Conservation (phyloP, 2,797 vertebrate species). For the Semotilus atromaculatus region DNA sequence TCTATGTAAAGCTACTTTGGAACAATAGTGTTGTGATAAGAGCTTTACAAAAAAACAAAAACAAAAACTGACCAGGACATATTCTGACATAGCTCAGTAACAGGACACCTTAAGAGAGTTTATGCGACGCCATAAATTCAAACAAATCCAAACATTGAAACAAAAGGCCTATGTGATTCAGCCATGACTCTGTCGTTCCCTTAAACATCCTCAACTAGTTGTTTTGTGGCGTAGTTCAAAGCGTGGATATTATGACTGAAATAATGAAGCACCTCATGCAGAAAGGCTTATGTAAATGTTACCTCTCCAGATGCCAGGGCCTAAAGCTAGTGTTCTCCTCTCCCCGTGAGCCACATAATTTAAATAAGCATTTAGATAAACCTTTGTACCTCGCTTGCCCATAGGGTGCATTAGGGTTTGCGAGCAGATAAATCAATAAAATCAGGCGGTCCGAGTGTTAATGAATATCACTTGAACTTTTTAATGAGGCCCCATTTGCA, state of each 20-base stretch:
- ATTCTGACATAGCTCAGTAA: background rate
- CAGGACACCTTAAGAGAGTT: background rate
- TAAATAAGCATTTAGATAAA: constrained; percentile 82
- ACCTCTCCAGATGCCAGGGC: constrained; percentile 80
- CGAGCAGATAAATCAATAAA: constrained; percentile 77
- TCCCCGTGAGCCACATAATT: constrained; percentile 69
- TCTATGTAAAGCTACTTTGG: background rate
- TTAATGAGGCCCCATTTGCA: constrained; percentile 82
- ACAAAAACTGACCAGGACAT: background rate
- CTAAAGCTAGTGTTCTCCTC: constrained; percentile 69
- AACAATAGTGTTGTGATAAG: background rate
- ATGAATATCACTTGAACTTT: constrained; percentile 80
- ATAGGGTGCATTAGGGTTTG: constrained; percentile 73
- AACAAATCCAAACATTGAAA: constrained; percentile 9
- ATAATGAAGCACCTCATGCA: constrained; percentile 77
- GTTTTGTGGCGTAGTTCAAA: constrained; percentile 72
- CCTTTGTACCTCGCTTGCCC: constrained; percentile 81
- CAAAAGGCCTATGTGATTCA: background rate
- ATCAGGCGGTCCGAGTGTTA: constrained; percentile 67
- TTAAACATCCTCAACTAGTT: constrained; percentile 43
- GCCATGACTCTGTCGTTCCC: background rate
- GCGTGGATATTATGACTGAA: constrained; percentile 63
- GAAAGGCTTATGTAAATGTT: constrained; percentile 81
- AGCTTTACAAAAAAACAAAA: background rate
- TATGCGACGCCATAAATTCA: background rate